phyloP scores from a whole-genome alignment of 2,888 invertebrate species.

The Hirtodrosophila alboralis region DNA sequence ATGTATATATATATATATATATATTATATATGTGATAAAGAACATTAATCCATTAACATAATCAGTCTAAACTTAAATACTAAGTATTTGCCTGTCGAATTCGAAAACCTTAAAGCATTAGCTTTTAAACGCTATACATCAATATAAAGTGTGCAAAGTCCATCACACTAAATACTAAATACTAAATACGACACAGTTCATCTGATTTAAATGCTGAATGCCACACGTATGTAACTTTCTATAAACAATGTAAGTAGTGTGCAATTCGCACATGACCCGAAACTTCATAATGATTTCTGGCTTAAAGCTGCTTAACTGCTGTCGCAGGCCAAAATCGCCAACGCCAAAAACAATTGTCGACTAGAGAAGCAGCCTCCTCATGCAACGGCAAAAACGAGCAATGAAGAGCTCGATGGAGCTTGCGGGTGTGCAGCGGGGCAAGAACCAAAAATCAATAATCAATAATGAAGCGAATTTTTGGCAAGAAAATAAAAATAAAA shows the following conservation, averaged over 20 bases:
- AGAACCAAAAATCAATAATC: slow-evolving; percentile 72
- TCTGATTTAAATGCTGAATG: slow-evolving; percentile 14
- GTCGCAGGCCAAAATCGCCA: slow-evolving; percentile 16
- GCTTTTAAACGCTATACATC: slow-evolving; percentile 18
- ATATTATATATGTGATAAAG: too few relatives aligned
- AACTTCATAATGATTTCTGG: slow-evolving; percentile 37
- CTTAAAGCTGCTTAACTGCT: slow-evolving; percentile 47
- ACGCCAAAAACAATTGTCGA: slow-evolving; percentile 6
- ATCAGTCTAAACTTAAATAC: not conserved
- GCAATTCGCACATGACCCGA: slow-evolving; percentile 28
- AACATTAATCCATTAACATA: not conserved
- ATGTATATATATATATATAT: too few relatives aligned
- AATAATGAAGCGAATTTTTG: slow-evolving; percentile 58
- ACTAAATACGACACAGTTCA: slow-evolving; percentile 10
- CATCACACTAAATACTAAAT: too few relatives aligned
- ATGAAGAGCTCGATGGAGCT: slow-evolving; percentile 7
- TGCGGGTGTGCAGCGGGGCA: slow-evolving; percentile 9
- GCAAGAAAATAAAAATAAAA: slow-evolving; percentile 38
- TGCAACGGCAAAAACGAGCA: not conserved
- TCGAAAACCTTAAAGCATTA: slow-evolving; percentile 8
- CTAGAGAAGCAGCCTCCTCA: not conserved
- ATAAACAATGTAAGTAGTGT: slow-evolving; percentile 2
- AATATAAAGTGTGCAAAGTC: too few relatives aligned
- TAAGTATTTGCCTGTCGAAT: not conserved
- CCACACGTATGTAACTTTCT: slow-evolving; percentile 8